Conservation (phyloP, 2,113 vertebrate genomes). For the Solea solea region DNA sequence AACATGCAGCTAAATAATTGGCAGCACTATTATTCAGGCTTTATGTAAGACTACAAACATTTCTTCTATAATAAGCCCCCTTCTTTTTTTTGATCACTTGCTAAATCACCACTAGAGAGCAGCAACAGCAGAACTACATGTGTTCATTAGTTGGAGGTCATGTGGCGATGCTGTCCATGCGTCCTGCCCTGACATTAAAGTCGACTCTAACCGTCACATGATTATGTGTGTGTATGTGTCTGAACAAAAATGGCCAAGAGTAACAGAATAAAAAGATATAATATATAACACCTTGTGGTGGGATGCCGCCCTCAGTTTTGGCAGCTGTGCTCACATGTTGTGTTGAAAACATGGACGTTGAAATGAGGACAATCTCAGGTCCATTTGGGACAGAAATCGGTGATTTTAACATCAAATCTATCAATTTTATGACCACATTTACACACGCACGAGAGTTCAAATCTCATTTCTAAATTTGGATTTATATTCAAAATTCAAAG, state of each 20-base stretch:
- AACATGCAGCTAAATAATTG: background rate
- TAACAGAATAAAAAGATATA: background rate
- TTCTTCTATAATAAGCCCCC: too few species aligned
- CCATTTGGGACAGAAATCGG: too few species aligned
- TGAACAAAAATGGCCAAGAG: conserved; percentile 4
- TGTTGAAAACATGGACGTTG: background rate
- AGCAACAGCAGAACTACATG: conserved; percentile 20
- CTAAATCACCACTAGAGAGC: conserved; percentile 29
- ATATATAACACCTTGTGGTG: conserved; percentile 36
- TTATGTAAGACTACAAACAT: too few species aligned
- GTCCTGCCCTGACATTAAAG: background rate
- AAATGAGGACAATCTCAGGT: too few species aligned
- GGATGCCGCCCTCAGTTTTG: conserved; percentile 47
- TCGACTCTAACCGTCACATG: background rate
- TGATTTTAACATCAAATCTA: too few species aligned
- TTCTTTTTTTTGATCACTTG: background rate
- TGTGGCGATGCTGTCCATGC: background rate
- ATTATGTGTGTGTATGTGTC: background rate
- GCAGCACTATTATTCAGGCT: too few species aligned
- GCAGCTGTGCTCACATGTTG: conserved; percentile 29
- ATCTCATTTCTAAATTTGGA: too few species aligned
- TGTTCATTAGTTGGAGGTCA: background rate
- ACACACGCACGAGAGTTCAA: too few species aligned
- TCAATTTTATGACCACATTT: too few species aligned
- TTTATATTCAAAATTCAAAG: too few species aligned